Percentiles rank a stretch among this genome's conserved stretches.
These are phyloP conservation scores for Phenacoccus solenopsis DNA, from an alignment of 1,140 invertebrate genomes.

Conservation along the genomic window DNA sequence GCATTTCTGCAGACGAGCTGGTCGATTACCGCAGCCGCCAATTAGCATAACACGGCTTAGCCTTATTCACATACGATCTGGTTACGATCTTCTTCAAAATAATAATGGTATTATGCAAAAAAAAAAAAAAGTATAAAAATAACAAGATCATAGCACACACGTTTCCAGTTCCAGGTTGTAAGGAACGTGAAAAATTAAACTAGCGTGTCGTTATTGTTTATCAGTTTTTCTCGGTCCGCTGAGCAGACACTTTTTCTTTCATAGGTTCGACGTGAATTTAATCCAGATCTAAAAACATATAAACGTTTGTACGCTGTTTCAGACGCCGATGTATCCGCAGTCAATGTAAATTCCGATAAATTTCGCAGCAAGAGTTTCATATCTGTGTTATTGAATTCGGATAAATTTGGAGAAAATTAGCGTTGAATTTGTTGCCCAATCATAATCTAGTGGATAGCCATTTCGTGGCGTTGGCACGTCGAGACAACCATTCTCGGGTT, in stretches of 20 bases:
- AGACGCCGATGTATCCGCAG: not conserved
- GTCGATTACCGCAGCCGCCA: no score
- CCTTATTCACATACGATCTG: not conserved
- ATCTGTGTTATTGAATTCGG: not conserved
- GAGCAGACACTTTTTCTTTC: slow-evolving; percentile 9
- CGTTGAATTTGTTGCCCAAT: slow-evolving; percentile 20
- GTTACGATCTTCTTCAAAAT: not conserved
- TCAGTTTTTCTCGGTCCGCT: not conserved
- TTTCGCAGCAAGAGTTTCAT: not conserved
- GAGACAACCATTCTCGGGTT: slow-evolving; percentile 12
- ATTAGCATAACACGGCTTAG: not conserved
- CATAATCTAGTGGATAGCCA: slow-evolving; percentile 22
- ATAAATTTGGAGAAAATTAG: slow-evolving; percentile 20
- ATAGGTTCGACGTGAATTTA: not conserved
- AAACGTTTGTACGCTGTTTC: not conserved
- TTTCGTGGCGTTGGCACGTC: slow-evolving; percentile 22
- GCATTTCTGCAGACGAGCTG: no score
- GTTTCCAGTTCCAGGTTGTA: not conserved
- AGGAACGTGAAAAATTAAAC: slow-evolving; percentile 8
- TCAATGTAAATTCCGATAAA: not conserved
- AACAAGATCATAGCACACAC: not conserved
- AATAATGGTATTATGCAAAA: not conserved
- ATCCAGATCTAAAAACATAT: no score
- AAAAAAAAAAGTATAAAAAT: not conserved
- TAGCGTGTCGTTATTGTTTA: not conserved